Base-by-base conservation (phyloP, 2,888 invertebrate genomes). In the Pristionchus arcanus region DNA sequence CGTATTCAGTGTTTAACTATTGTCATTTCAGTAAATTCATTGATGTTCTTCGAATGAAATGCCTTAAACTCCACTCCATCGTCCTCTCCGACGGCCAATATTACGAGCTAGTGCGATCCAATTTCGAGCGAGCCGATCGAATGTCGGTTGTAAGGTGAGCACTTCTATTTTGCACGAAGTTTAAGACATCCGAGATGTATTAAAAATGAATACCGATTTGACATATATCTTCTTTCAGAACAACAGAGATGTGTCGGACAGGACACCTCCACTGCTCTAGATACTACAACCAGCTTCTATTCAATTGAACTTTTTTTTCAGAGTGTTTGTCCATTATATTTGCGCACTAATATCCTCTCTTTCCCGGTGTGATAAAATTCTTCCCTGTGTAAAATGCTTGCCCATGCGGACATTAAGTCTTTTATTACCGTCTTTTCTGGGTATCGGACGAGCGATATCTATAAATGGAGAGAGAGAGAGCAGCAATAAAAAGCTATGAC, bases 61-160 rank as follows among this genome's bases (percentile, higher is more conserved):
- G 99, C 94, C 96, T 98, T 1, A 97, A 98, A 95, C 96, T 99
- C 87, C 97, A 97, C 93, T 98, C 98, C 94, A 97, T 99, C 92
- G 98, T 98, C 28, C 96, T 99, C 77, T 98, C 98, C 95, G 99
- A 99, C 95, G 99, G 99, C 0, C 97, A 99, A 90, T 99, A 99
- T 96, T 99, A 98, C 95, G 99, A 99, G 96, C 97, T 99, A 93
- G 98, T 98, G 63, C 98, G 99, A 96, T 99, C 99, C 0, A 99
- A 99, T 96, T 99, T 99, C 96, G 99, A 99, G 96, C 97, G 99
- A 94, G 99, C 99, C 0, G 99, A 99, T 96, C 97, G 99, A 92
- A 97, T 97, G 93, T 98, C 98, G 0, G 98, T 99, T 19, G 99
- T 99, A 0, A 96, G 93, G 93, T 93, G 90, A 68, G 68, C 21